Conservation (phyloP, 2,888 invertebrate species). For the Ellobium chinense region DNA sequence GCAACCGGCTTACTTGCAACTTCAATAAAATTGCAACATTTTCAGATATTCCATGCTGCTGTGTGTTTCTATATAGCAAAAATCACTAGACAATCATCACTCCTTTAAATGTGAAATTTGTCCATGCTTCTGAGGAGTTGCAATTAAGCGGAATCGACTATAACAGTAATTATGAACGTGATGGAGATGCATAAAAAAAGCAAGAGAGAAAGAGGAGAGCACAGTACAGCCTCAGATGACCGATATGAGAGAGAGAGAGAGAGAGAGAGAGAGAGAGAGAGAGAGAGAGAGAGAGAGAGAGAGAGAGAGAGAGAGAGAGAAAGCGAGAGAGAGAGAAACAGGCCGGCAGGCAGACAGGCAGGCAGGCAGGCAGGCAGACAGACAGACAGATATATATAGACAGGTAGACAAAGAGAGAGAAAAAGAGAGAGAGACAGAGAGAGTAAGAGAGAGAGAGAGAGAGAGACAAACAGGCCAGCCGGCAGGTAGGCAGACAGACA, state of each 20-base stretch:
- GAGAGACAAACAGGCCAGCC: not conserved
- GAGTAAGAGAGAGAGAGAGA: not conserved
- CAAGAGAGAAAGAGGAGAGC: slow-evolving; percentile 9
- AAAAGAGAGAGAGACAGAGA: slow-evolving; percentile 26
- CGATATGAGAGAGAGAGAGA: not conserved
- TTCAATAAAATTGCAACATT: too few species aligned
- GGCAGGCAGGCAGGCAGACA: not conserved
- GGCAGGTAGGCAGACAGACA: not conserved
- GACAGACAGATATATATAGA: too few species aligned
- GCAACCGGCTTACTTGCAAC: too few species aligned
- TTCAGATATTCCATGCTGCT: too few species aligned
- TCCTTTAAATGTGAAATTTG: too few species aligned
- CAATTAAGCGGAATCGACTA: too few species aligned
- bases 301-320: slow-evolving; percentile 20
- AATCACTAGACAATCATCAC: too few species aligned
- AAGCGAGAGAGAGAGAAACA: not conserved
- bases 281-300: slow-evolving; percentile 29
- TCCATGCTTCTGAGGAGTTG: too few species aligned
- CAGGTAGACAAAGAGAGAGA: slow-evolving; percentile 4
- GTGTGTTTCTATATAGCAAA: too few species aligned
- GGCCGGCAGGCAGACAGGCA: not conserved
- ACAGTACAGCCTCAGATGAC: not conserved
- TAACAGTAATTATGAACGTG: not conserved
- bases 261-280: slow-evolving; percentile 13
- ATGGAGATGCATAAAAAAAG: not conserved